These are phyloP conservation scores for Troides oblongomaculatus DNA, from an alignment of 2,888 invertebrate genomes.

Conservation along the genomic window DNA sequence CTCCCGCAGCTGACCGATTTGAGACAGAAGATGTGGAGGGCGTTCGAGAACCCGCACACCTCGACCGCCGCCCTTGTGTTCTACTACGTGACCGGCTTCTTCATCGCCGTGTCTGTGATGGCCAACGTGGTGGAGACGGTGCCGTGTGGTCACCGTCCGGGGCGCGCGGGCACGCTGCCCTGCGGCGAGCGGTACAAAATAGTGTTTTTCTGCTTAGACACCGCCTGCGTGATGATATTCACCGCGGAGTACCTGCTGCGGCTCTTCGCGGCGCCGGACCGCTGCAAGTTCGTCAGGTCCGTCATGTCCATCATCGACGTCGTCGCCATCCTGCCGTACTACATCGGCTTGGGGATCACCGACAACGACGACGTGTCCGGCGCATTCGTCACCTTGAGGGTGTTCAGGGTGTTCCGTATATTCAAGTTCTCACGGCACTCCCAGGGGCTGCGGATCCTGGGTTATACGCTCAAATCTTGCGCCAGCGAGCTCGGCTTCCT, in stretches of 20 bases:
- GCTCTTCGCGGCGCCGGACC: conserved; percentile 98
- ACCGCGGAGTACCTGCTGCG: conserved; percentile 97
- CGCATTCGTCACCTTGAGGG: conserved; percentile 98
- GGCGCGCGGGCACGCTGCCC: conserved; percentile 91
- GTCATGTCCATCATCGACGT: conserved; percentile 99
- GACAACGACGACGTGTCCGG: conserved; percentile 99
- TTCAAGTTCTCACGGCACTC: conserved; percentile 99
- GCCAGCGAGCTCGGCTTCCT: conserved; percentile 99
- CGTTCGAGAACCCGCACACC: conserved; percentile 99
- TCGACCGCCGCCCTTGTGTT: conserved; percentile 99
- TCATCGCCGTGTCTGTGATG: conserved; percentile 99
- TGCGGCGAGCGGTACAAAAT: conserved; percentile 99
- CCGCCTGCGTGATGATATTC: conserved; percentile 99
- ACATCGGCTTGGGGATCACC: conserved; percentile 97
- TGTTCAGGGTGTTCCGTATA: conserved; percentile 99
- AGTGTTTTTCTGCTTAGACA: conserved; percentile 99
- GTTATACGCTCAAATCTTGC: conserved; percentile 99
- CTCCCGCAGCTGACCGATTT: conserved; percentile 92
- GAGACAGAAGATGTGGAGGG: conserved; percentile 98
- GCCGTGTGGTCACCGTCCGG: conserved; percentile 93
- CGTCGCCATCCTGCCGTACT: conserved; percentile 99
- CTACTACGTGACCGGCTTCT: conserved; percentile 99
- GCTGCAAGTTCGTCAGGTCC: conserved; percentile 97
- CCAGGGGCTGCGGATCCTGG: conserved; percentile 98
- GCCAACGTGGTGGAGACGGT: conserved; percentile 99